phyloP scores from a whole-genome alignment of 53 echinoderm and acorn worm genomes.

The Hippasteria phrygiana region DNA sequence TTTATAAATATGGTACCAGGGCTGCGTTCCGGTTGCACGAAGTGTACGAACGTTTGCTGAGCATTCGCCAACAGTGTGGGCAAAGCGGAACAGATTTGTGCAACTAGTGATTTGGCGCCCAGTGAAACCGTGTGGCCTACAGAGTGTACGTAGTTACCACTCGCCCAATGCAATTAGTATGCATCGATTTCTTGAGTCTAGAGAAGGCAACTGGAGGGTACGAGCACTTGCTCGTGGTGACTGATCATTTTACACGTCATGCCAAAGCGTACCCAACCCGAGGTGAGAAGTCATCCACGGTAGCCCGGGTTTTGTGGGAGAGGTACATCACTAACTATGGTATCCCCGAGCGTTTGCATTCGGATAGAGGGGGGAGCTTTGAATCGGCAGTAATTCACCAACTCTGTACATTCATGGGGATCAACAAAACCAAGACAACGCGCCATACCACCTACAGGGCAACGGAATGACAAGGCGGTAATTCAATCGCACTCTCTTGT shows the following conservation, averaged over 20 bases:
- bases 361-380: conserved; percentile 46
- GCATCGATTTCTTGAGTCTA: too few relatives aligned
- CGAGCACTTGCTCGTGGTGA: too few relatives aligned
- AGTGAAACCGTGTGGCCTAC: too few relatives aligned
- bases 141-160: too few relatives aligned
- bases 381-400: conserved; percentile 52
- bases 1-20: too few relatives aligned
- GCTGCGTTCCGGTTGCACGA: too few relatives aligned
- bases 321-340: conserved; percentile 56
- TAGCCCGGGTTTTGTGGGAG: conserved; percentile 37
- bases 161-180: too few relatives aligned
- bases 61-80: too few relatives aligned
- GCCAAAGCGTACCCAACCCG: conserved; percentile 26
- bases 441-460: neutral
- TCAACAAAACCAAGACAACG: neutral
- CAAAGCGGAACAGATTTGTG: too few relatives aligned
- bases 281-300: conserved; percentile 30
- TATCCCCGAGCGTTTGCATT: conserved; percentile 39
- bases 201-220: too few relatives aligned
- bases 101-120: too few relatives aligned
- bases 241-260: conserved; percentile 63
- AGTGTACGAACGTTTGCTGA: too few relatives aligned
- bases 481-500: conserved; percentile 17
- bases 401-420: conserved; percentile 40
- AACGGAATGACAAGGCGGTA: conserved; percentile 19